Percentiles rank a stretch among this genome's conserved stretches.
Conservation (phyloP, 1,140 invertebrate genomes). For the Polyergus mexicanus region DNA sequence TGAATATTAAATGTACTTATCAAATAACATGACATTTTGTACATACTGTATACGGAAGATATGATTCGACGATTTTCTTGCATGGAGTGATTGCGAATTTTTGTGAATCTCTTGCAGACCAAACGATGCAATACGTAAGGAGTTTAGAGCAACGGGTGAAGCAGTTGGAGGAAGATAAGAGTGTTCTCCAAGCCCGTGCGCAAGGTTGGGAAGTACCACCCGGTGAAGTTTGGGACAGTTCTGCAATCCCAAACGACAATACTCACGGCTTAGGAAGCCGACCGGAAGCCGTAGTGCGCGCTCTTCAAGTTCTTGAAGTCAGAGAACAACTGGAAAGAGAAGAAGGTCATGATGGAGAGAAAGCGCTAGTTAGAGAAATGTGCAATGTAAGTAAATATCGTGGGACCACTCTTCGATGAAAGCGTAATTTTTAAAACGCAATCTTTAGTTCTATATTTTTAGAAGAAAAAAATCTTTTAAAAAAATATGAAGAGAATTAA, state of each 20-base stretch:
- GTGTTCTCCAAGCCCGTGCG: constrained; percentile 85
- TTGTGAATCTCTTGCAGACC: constrained; percentile 86
- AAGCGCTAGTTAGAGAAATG: constrained; percentile 97
- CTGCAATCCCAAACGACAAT: constrained; percentile 84
- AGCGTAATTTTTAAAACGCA: not conserved
- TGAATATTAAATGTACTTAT: constrained; percentile 11
- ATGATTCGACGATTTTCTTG: not conserved
- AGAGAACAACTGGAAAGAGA: constrained; percentile 94
- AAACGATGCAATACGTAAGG: constrained; percentile 95
- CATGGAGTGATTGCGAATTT: not conserved
- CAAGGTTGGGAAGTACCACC: constrained; percentile 86
- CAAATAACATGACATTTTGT: not conserved
- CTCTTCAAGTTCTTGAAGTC: constrained; percentile 96
- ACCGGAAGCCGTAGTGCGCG: constrained; percentile 96
- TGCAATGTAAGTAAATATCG: constrained; percentile 93
- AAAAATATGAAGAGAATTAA: constrained; percentile 31
- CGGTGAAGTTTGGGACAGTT: constrained; percentile 83
- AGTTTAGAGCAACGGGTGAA: constrained; percentile 94
- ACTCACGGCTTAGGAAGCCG: constrained; percentile 85
- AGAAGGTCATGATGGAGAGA: constrained; percentile 95
- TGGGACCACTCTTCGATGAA: not conserved
- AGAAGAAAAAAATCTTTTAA: constrained; percentile 14
- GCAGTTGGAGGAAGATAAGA: constrained; percentile 94
- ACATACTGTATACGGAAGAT: not conserved
- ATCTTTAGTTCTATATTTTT: not conserved